Percentiles rank a stretch among this genome's conserved stretches.
Conservation (phyloP, 2,888 invertebrate species). For the Ormyrus thymus region DNA sequence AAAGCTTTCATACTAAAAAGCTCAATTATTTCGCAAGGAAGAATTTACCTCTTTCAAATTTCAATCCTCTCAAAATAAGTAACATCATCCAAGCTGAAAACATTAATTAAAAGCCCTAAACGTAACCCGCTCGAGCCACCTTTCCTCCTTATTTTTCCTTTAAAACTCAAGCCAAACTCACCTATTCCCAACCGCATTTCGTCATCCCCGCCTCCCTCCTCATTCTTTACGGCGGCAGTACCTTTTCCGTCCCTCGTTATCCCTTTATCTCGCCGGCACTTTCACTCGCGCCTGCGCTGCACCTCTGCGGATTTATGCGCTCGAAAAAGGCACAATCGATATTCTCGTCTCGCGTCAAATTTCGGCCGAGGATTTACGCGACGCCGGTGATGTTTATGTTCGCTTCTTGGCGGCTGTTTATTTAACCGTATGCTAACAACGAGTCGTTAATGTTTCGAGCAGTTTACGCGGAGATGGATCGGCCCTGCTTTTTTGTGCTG, state of each 20-base stretch:
- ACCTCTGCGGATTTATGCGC: background rate
- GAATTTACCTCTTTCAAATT: too few species aligned
- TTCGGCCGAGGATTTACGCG: conserved; percentile 18
- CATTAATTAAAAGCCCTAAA: too few species aligned
- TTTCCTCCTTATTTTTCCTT: background rate
- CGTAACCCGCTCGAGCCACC: background rate
- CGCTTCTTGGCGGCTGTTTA: conserved; percentile 12
- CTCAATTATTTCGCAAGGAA: too few species aligned
- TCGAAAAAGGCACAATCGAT: background rate
- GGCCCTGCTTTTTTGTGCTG: too few species aligned
- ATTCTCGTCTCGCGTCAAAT: conserved; percentile 13
- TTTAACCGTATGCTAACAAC: conserved; percentile 36
- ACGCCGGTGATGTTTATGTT: conserved; percentile 18
- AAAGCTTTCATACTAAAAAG: too few species aligned
- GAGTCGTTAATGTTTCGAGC: conserved; percentile 17
- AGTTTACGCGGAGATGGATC: background rate
- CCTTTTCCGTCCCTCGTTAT: conserved; percentile 36
- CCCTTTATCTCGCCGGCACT: conserved; percentile 39
- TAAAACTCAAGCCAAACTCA: too few species aligned
- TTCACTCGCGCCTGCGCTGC: conserved; percentile 22
- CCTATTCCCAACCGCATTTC: too few species aligned
- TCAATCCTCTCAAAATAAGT: too few species aligned
- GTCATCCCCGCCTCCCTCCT: background rate
- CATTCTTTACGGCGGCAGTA: conserved; percentile 23
- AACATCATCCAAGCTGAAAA: too few species aligned